These are phyloP conservation scores for Zelostemma sp. DNA, from an alignment of 1,140 invertebrate genomes.

Conservation along the genomic window DNA sequence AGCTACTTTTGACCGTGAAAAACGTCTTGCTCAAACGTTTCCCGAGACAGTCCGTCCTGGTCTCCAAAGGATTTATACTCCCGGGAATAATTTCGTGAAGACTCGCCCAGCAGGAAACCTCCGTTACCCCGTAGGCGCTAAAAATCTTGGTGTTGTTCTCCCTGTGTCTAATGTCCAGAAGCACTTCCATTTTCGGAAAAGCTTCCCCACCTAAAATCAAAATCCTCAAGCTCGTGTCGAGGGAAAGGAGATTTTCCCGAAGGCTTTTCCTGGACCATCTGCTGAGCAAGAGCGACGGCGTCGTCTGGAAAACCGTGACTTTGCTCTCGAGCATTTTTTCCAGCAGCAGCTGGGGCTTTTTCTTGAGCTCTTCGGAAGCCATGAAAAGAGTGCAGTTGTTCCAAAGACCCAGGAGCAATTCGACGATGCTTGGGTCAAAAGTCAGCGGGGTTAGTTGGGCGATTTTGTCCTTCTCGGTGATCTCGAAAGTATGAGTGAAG, in stretches of 20 bases:
- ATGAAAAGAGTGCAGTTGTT: constrained; percentile 77
- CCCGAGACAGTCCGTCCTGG: constrained; percentile 68
- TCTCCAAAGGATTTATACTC: constrained; percentile 28
- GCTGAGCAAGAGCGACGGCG: constrained; percentile 78
- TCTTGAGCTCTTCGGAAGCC: constrained; percentile 70
- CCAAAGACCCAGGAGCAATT: constrained; percentile 78
- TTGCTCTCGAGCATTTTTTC: constrained; percentile 61
- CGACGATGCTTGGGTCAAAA: constrained; percentile 86
- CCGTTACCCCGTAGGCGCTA: constrained; percentile 87
- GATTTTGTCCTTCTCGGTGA: constrained; percentile 74
- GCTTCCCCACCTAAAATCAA: constrained; percentile 77
- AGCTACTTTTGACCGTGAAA: constrained; percentile 68
- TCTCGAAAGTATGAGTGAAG: constrained; percentile 71
- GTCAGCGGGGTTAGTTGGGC: constrained; percentile 81
- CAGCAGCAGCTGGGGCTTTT: constrained; percentile 67
- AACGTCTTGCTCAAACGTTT: constrained; percentile 74
- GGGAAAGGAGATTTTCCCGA: constrained; percentile 71
- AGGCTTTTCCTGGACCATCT: constrained; percentile 72
- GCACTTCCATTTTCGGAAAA: constrained; percentile 67
- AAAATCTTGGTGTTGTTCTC: constrained; percentile 75
- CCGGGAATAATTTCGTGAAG: constrained; percentile 70
- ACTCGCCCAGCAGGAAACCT: constrained; percentile 87
- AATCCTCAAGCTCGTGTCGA: constrained; percentile 69
- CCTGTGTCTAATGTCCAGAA: constrained; percentile 67
- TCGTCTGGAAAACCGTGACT: constrained; percentile 81